phyloP scores from a whole-genome alignment of 2,113 vertebrate species.

The Taxidea taxus region DNA sequence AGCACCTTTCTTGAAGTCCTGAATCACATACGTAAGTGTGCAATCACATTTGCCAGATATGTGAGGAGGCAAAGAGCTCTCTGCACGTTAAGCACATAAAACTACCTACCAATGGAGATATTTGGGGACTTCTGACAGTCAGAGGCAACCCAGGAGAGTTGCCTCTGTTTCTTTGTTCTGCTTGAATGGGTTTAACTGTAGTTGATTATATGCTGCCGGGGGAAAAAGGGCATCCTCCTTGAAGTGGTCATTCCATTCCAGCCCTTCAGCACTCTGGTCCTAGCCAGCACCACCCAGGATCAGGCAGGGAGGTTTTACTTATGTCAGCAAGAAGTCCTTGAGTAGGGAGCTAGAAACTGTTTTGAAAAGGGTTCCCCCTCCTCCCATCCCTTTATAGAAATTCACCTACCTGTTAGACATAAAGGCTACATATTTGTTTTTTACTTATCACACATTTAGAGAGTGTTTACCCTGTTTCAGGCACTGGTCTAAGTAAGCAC shows the following conservation, averaged over 20 bases:
- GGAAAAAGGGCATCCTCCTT: neutral
- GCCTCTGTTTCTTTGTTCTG: constrained; percentile 25
- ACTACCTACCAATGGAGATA: neutral
- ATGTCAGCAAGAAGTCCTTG: no score
- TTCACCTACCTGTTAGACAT: neutral
- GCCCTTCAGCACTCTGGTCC: neutral
- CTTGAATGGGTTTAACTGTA: neutral
- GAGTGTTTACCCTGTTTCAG: neutral
- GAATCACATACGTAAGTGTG: neutral
- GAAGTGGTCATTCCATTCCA: neutral
- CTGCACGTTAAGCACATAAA: neutral
- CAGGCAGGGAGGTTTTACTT: neutral
- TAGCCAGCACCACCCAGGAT: no score
- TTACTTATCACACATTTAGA: neutral
- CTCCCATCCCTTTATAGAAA: neutral
- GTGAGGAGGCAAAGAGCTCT: neutral
- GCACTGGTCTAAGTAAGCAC: neutral
- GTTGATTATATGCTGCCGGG: neutral
- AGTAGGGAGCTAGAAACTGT: neutral
- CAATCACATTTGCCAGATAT: rapidly evolving
- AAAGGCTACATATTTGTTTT: neutral
- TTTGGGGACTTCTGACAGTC: neutral
- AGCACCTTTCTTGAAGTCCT: neutral
- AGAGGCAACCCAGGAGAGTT: neutral
- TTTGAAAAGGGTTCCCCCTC: neutral